Percentiles rank a stretch among this genome's conserved stretches.
phyloP scores from a whole-genome alignment of 2,797 vertebrate species.

The Notoglanidium macrostoma region DNA sequence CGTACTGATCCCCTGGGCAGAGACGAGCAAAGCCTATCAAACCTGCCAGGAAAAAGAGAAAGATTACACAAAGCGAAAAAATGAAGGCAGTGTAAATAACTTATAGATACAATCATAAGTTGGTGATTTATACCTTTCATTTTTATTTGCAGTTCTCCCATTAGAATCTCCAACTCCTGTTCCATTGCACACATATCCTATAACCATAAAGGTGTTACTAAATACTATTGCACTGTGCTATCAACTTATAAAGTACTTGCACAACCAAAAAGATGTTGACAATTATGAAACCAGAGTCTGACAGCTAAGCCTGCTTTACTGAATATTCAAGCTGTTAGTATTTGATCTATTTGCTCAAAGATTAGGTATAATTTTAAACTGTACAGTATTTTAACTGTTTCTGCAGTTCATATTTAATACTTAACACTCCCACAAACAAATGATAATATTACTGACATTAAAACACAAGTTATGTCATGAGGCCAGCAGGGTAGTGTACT shows the following conservation, averaged over 20 bases:
- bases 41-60: constrained; percentile 73
- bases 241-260: neutral
- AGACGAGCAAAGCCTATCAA: constrained; percentile 94
- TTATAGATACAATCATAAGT: neutral
- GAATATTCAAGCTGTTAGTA: neutral
- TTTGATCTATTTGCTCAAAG: no score
- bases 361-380: no score
- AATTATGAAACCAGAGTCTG: neutral
- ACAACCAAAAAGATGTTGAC: neutral
- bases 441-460: no score
- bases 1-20: constrained; percentile 96
- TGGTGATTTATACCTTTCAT: constrained; percentile 86
- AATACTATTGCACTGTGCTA: neutral
- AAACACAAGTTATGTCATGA: no score
- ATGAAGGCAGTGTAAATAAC: neutral
- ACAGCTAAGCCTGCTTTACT: neutral
- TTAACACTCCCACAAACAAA: neutral
- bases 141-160: constrained; percentile 92
- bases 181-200: constrained; percentile 95
- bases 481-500: no score
- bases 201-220: constrained; percentile 17
- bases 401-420: neutral
- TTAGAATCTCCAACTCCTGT: constrained; percentile 85
- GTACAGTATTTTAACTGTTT: neutral
- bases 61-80: neutral